Conservation (phyloP, 2,888 invertebrate genomes). For the Xylota sylvarum region DNA sequence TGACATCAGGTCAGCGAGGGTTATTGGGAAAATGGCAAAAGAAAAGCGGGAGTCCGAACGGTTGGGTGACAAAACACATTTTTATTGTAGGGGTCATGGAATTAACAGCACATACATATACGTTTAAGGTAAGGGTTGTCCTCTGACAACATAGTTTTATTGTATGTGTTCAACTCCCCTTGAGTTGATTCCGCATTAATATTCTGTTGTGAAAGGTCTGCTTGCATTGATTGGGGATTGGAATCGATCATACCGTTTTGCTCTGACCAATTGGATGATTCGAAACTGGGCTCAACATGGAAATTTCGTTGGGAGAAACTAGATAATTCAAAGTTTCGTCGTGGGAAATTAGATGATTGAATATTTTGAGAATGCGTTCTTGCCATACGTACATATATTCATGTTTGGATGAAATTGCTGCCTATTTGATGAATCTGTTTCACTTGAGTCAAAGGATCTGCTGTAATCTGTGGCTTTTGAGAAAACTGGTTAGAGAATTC, state of each 20-base stretch:
- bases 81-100: too few species aligned
- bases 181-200: too few species aligned
- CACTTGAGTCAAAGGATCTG: not conserved
- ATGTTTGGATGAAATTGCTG: not conserved
- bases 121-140: too few species aligned
- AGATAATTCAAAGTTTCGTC: not conserved
- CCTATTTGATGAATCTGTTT: not conserved
- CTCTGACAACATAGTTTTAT: too few species aligned
- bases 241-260: not conserved
- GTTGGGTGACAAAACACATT: too few species aligned
- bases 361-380: not conserved
- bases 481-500: not conserved
- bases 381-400: not conserved
- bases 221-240: not conserved
- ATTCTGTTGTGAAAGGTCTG: too few species aligned
- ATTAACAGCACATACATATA: too few species aligned
- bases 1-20: too few species aligned
- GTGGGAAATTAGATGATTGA: not conserved
- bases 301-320: not conserved
- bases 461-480: not conserved
- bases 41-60: too few species aligned
- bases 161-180: too few species aligned
- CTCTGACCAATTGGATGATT: not conserved
- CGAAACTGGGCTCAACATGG: not conserved
- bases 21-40: too few species aligned